These are phyloP conservation scores for Troglohyphantes excavatus DNA, from an alignment of 2,888 invertebrate genomes.

Conservation along the genomic window DNA sequence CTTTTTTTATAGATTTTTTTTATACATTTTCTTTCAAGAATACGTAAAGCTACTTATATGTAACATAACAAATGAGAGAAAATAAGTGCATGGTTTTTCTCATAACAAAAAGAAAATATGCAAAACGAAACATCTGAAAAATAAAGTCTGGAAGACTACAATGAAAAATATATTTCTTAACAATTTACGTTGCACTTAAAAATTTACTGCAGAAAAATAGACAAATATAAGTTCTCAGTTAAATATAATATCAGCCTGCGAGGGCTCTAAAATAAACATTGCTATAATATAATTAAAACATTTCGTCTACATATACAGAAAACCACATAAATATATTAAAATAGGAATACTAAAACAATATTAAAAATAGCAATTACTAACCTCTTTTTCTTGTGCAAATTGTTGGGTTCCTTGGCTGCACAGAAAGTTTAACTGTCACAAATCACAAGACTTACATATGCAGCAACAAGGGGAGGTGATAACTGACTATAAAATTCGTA, in stretches of 20 bases:
- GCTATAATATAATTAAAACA: conserved; percentile 74
- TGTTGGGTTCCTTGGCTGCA: conserved; percentile 75
- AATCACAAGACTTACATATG: conserved; percentile 77
- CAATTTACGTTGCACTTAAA: conserved; percentile 66
- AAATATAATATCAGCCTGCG: conserved; percentile 51
- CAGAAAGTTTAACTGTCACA: conserved; percentile 73
- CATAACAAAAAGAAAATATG: conserved; percentile 68
- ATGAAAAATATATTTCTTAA: conserved; percentile 70
- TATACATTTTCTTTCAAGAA: conserved; percentile 60
- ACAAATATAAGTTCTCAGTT: conserved; percentile 65
- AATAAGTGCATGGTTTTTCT: conserved; percentile 63
- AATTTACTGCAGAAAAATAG: conserved; percentile 74
- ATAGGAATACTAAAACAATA: conserved; percentile 76
- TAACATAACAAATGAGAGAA: conserved; percentile 72
- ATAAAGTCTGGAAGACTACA: conserved; percentile 78
- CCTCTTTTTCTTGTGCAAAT: conserved; percentile 68
- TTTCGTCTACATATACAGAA: conserved; percentile 74
- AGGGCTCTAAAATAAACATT: conserved; percentile 75
- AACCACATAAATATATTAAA: conserved; percentile 77
- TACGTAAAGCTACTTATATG: conserved; percentile 68
- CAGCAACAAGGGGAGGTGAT: conserved; percentile 69
- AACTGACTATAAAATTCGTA: conserved; percentile 78
- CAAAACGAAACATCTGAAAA: conserved; percentile 72
- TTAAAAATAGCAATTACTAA: conserved; percentile 78
- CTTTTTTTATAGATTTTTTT: conserved; percentile 53